These are phyloP conservation scores for Lasioglossum malachurum DNA, from an alignment of 2,888 invertebrate species.

Conservation along the genomic window DNA sequence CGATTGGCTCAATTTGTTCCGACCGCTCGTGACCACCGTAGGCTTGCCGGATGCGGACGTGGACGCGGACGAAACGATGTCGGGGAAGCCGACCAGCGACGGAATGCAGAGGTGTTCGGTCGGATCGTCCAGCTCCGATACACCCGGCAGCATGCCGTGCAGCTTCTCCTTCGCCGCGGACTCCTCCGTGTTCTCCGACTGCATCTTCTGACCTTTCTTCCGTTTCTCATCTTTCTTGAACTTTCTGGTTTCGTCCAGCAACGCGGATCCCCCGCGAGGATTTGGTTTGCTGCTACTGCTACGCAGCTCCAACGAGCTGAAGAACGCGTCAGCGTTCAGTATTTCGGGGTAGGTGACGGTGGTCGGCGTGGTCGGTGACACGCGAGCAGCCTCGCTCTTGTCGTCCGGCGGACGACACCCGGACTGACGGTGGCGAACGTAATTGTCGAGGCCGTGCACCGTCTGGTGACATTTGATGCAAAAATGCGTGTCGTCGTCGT, in stretches of 20 bases:
- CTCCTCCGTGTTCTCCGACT: slow-evolving; percentile 68
- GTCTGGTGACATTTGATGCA: slow-evolving; percentile 95
- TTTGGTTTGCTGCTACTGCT: slow-evolving; percentile 90
- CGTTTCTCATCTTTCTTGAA: slow-evolving; percentile 65
- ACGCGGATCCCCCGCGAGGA: slow-evolving; percentile 63
- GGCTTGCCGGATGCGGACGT: slow-evolving; percentile 67
- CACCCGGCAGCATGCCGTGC: slow-evolving; percentile 76
- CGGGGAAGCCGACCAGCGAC: slow-evolving; percentile 82
- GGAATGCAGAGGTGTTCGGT: slow-evolving; percentile 82
- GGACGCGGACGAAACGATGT: slow-evolving; percentile 77
- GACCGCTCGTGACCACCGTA: slow-evolving; percentile 31
- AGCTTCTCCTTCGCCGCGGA: slow-evolving; percentile 77
- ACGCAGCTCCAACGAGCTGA: slow-evolving; percentile 92
- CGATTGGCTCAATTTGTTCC: slow-evolving; percentile 57
- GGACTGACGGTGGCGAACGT: slow-evolving; percentile 92
- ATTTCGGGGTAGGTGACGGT: slow-evolving; percentile 83
- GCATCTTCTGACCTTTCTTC: slow-evolving; percentile 69
- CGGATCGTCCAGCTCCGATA: slow-evolving; percentile 80
- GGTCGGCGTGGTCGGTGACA: slow-evolving; percentile 83
- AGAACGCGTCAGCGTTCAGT: slow-evolving; percentile 94
- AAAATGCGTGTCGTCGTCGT: slow-evolving; percentile 93
- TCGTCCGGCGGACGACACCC: slow-evolving; percentile 82
- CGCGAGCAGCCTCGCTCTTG: slow-evolving; percentile 73
- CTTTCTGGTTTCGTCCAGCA: slow-evolving; percentile 72
- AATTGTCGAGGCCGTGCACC: slow-evolving; percentile 93